Evolutionary conservation across 2,113 vertebrate genomes (phyloP), one percentile per base, ranked within the genome.

Genomic region (Hystrix brachyura): DNA sequence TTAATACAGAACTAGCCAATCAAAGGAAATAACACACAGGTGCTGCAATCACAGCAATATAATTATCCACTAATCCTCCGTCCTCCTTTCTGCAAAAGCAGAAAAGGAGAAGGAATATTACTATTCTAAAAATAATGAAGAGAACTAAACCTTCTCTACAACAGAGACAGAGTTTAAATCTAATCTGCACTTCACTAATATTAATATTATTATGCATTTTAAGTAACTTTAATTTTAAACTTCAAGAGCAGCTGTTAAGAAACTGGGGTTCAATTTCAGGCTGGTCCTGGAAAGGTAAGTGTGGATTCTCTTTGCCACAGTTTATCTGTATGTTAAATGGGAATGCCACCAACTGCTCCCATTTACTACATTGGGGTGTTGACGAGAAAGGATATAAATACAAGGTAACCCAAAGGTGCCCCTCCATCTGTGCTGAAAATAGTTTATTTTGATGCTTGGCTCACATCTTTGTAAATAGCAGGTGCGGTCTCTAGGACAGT

Each of bases 41-140:
- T 98, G 97, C 94, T 95, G 89, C 96, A 98, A 97, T 98, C 97
- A 97, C 29, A 94, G 96, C 94, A 98, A 60, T 91, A 65, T 94
- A 97, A 98, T 97, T 97, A 97, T 60, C 90, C 94, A 96, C 92
- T 97, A 98, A 98, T 97, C 97, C 96, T 94, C 80, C 84, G 86
- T 78, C 69, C 76, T 92, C 87, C 74, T 97, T 97, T 96, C 83
- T 93, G 79, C 64, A 97, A 92, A 95, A 96, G 84, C 94, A 95
- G 82, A 93, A 97, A 96, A 93, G 71, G 29, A 64, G 43, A 82
- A 96, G 65, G 89, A 91, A 81, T 95, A 97, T 87, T 96, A 82
- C 84, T 93, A 92, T 95, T 96, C 87, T 95, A 97, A 98, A 97
- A 97, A 97, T 93, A 97, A 87, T 74, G 69, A 95, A 95, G 81